Conservation (phyloP, 2,113 vertebrate species). For the Phalacrocorax pelagicus region DNA sequence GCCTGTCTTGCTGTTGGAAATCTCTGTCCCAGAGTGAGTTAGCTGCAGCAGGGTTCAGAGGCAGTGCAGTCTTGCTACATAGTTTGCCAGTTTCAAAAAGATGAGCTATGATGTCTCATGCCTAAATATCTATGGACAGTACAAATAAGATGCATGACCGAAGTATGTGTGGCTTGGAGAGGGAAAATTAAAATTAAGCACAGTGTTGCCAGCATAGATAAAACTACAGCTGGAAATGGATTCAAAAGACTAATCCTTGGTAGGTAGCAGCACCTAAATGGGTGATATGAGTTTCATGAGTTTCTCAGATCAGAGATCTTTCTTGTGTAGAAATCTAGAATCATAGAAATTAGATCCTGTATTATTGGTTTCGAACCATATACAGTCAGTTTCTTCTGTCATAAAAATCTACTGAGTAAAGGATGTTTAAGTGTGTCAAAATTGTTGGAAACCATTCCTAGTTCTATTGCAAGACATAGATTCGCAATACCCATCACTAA, state of each 20-base stretch:
- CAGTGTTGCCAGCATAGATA: not conserved
- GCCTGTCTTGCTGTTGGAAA: not conserved
- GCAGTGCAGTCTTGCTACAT: not conserved
- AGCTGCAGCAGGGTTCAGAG: not conserved
- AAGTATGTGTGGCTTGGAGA: not conserved
- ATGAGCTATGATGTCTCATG: not conserved
- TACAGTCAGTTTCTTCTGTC: not conserved
- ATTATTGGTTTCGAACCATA: not conserved
- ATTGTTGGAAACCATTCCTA: not conserved
- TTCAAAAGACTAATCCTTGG: not conserved
- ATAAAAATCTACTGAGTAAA: not conserved
- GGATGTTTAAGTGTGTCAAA: not conserved
- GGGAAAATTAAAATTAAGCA: not conserved
- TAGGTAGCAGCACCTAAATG: not conserved
- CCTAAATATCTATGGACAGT: not conserved
- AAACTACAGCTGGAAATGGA: not conserved
- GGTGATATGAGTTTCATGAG: not conserved
- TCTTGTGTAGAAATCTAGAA: not conserved
- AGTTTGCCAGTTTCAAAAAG: not conserved
- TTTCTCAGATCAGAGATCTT: not conserved
- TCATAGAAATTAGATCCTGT: too few relatives aligned
- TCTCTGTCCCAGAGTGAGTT: not conserved
- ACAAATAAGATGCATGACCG: not conserved
- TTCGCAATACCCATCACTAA: not conserved
- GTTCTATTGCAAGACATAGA: not conserved